A percentile compares a stretch with the other conserved stretches of the same genome.
Conservation (phyloP, 2,888 invertebrate genomes). For the Cataglyphis albicans region DNA sequence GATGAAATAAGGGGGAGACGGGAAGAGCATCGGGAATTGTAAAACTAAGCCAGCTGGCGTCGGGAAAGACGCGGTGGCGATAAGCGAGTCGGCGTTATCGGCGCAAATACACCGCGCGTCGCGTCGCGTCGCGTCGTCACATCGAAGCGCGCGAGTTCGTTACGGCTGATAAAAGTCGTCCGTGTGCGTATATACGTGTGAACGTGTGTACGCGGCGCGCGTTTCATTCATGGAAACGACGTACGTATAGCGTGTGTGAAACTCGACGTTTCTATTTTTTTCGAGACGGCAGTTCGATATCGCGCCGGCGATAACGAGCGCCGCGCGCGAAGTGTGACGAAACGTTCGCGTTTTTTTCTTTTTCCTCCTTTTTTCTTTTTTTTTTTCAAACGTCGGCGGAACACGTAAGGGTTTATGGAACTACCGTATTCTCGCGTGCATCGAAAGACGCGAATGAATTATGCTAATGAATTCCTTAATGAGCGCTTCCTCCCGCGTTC, state of each 20-base stretch:
- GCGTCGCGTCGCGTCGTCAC: constrained; percentile 55
- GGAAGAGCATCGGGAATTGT: constrained; percentile 51
- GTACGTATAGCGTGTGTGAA: constrained; percentile 19
- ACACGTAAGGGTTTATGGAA: neutral
- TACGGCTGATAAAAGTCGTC: constrained; percentile 67
- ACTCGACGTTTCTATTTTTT: constrained; percentile 48
- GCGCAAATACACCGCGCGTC: constrained; percentile 43
- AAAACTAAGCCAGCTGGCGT: constrained; percentile 67
- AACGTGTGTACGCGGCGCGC: constrained; percentile 54
- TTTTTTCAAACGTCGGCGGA: neutral
- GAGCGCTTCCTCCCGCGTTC: constrained; percentile 25
- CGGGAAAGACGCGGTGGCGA: constrained; percentile 59
- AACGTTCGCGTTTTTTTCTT: constrained; percentile 18
- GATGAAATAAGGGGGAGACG: constrained; percentile 5
- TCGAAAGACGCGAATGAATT: constrained; percentile 37
- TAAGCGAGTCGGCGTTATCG: constrained; percentile 68
- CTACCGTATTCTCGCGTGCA: constrained; percentile 31
- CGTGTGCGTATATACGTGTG: neutral
- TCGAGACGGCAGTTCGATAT: constrained; percentile 72
- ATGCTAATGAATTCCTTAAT: constrained; percentile 45
- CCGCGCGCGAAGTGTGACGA: constrained; percentile 56
- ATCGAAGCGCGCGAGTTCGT: constrained; percentile 58
- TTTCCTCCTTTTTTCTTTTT: neutral
- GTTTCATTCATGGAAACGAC: constrained; percentile 76
- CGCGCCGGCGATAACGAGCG: constrained; percentile 64